Base-by-base conservation (phyloP, 2,113 vertebrate species). In the Pholis gunnellus region DNA sequence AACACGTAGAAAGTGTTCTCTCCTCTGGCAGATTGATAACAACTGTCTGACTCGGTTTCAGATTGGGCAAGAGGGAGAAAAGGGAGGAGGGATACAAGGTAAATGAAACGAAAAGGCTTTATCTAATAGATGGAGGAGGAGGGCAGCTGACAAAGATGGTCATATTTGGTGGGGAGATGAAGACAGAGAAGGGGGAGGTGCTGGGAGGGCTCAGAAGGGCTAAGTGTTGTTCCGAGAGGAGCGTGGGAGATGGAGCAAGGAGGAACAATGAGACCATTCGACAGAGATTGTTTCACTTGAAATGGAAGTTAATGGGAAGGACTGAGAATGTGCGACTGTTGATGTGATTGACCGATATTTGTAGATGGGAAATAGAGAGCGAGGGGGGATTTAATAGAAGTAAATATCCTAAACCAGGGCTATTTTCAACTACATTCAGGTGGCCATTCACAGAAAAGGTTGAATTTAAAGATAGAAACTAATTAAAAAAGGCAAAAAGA, bases 1-100 rank as follows among this genome's bases (percentile, higher is more conserved):
- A 11, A 61, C 10, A 20, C 57, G 13, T 48, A 31, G 52, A 75
- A 59, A 25, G 5, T 31, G 36, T 72, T 73, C 20, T 65, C 15
- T 81, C 27, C 7, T 61, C 20, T 59, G 20, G 75, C 27, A 73
- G 84, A 66, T 25, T 79, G 63, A 78, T 80, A 88, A 75, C 56
- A 78, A 74, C 44, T 69, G 54, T 75, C 78, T 71, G 52, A 77
- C 40, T 60, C 29, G 5, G 14, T 75, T 44, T 72, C 59, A 72
- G 27, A 68, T 46, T 36, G 52, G 64, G 36, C 25, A 71, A 29
- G 60, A 36, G 44, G 75, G 38, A 74, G 65, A 14, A 57, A 71
- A 20, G 20, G 46, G 48, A 52, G 50, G n/a, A 72, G 48, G 54
- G 61, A 80, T 40, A 72, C 22, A 15, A 80, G 50, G 56, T 76